Conservation (phyloP, 2,797 vertebrate genomes). For the Holocentrus rufus region DNA sequence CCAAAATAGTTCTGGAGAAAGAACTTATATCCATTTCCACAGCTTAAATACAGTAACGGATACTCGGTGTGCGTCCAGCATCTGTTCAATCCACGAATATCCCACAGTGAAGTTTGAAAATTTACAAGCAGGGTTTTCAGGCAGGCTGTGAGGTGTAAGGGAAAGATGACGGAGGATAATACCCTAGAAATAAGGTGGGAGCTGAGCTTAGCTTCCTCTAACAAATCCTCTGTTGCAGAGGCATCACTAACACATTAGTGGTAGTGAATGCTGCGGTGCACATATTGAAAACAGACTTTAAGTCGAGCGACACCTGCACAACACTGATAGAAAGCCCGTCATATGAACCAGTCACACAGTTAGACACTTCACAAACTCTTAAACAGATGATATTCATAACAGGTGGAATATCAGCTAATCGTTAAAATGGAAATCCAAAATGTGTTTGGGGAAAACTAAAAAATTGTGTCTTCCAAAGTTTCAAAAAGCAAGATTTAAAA, state of each 20-base stretch:
- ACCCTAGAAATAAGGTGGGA: slow-evolving; percentile 47
- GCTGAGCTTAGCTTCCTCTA: slow-evolving; percentile 38
- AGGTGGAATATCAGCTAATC: slow-evolving; percentile 40
- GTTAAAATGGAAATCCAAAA: slow-evolving; percentile 38
- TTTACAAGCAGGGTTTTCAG: slow-evolving; percentile 43
- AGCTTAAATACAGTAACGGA: slow-evolving; percentile 33
- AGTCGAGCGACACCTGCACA: slow-evolving; percentile 55
- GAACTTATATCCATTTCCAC: slow-evolving; percentile 20
- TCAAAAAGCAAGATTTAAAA: slow-evolving; percentile 7
- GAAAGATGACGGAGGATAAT: slow-evolving; percentile 55
- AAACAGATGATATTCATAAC: slow-evolving; percentile 24
- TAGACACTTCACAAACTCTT: slow-evolving; percentile 32
- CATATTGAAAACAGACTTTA: slow-evolving; percentile 35
- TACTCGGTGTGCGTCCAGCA: slow-evolving; percentile 5
- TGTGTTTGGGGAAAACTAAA: not conserved
- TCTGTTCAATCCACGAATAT: slow-evolving; percentile 32
- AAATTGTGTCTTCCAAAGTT: slow-evolving; percentile 3
- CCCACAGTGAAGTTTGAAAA: slow-evolving; percentile 36
- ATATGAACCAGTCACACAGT: slow-evolving; percentile 31
- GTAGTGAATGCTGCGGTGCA: slow-evolving; percentile 11
- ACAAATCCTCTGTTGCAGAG: slow-evolving; percentile 49
- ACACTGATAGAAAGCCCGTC: slow-evolving; percentile 54
- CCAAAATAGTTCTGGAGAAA: slow-evolving; percentile 20
- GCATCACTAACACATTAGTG: slow-evolving; percentile 41
- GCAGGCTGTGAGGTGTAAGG: slow-evolving; percentile 37